These are phyloP conservation scores for Panonychus citri DNA, from an alignment of 1,140 invertebrate species.

Conservation along the genomic window DNA sequence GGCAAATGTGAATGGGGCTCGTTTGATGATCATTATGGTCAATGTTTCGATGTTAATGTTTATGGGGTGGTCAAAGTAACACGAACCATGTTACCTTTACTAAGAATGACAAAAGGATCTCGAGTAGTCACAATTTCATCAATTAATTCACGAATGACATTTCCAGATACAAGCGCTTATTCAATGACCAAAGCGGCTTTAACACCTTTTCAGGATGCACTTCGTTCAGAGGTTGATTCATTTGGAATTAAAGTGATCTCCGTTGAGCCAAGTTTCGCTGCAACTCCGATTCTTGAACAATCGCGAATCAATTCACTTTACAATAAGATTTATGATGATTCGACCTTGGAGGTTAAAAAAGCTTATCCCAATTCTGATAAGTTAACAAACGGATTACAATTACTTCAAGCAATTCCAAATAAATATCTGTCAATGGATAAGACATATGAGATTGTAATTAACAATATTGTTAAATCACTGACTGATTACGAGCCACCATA, in stretches of 20 bases:
- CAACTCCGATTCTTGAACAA: slow-evolving; percentile 13
- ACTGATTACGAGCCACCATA: too few relatives aligned
- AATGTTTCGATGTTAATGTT: slow-evolving; percentile 12
- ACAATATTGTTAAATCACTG: too few relatives aligned
- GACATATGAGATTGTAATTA: too few relatives aligned
- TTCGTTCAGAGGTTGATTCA: slow-evolving; percentile 18
- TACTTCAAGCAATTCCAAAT: too few relatives aligned
- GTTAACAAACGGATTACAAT: too few relatives aligned
- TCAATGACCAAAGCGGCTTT: slow-evolving; percentile 13
- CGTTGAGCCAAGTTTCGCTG: slow-evolving; percentile 27
- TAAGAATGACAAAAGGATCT: slow-evolving; percentile 10
- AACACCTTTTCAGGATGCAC: slow-evolving; percentile 8
- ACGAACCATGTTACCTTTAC: slow-evolving; percentile 9
- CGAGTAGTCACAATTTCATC: slow-evolving; percentile 11
- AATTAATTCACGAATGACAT: slow-evolving; percentile 6
- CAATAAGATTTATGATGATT: too few relatives aligned
- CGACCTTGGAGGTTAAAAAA: too few relatives aligned
- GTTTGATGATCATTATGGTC: slow-evolving; percentile 2
- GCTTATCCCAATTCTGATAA: too few relatives aligned
- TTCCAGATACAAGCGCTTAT: slow-evolving; percentile 3
- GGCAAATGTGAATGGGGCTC: slow-evolving; percentile 22
- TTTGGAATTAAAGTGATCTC: slow-evolving; percentile 27
- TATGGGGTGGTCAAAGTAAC: slow-evolving; percentile 11
- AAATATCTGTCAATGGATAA: too few relatives aligned
- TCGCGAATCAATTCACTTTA: too few relatives aligned